Evolutionary conservation across 2,888 invertebrate species (phyloP), one percentile per base, ranked within the genome.

Genomic region (Catocala nupta): DNA sequence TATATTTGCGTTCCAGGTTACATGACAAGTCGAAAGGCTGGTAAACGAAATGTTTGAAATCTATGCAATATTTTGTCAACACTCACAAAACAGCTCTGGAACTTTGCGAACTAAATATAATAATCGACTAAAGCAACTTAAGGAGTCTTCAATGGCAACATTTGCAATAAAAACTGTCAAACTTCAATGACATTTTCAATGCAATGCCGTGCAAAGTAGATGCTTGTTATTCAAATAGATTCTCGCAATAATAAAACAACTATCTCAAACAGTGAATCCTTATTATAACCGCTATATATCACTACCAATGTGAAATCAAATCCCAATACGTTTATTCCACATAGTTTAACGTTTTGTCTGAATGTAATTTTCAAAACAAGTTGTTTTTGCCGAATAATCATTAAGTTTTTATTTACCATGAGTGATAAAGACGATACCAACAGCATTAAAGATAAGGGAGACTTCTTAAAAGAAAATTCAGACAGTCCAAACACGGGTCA

Each of bases 1-100:
- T 77, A 59, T 68, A 45, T n/a, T 36, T 25, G 16, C 65, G 65
- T 78, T 71, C 57, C 75, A 64, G 63, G 39, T 5, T 11, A 9
- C 0, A 8, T 47, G 7, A 36, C 8, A 51, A 39, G 6, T 39
- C 6, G 1, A 39, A 39, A 2, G 8, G 36, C 6, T 39, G 1
- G 0, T 39, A 2, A 39, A 39, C 1, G 25, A 25, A 25, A 25
- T 25, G 25, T 1, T 25, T 25, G 4, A 4, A 25, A 25, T 16
- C 16, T 16, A 16, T 25, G 25, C 25, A 25, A 25, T 25, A 25
- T 25, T 3, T 25, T 25, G 25, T 25, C 4, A 25, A 25, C 1
- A 25, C 25, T 25, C 25, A n/a, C n/a, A n/a, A 36, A 5, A 36
- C 5, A 1, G 8, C 6, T 39, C 36, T 39, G 36, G 36, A 39